These are phyloP conservation scores for Scrobipalpa costella DNA, from an alignment of 2,888 invertebrate genomes.

Conservation along the genomic window DNA sequence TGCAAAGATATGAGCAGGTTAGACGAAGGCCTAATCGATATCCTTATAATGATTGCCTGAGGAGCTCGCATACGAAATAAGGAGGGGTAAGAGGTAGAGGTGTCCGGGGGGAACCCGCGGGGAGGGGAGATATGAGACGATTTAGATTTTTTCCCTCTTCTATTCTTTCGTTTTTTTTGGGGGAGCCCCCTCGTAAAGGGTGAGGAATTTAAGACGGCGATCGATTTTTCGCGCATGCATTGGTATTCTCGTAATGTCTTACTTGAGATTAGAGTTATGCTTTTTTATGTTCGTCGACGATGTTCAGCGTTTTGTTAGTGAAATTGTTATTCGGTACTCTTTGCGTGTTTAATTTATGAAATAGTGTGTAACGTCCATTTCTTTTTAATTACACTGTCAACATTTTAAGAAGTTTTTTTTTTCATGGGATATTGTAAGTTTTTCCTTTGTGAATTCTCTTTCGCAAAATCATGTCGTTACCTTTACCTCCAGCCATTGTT, in stretches of 20 bases:
- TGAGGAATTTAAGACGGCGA: conserved; percentile 82
- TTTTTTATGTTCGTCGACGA: conserved; percentile 36
- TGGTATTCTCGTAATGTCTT: conserved; percentile 81
- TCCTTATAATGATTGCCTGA: conserved; percentile 81
- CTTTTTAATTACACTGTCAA: too few species aligned
- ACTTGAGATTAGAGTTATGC: conserved; percentile 78
- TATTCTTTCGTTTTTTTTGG: conserved; percentile 80
- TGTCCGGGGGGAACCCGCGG: conserved; percentile 64
- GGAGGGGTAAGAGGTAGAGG: conserved; percentile 79
- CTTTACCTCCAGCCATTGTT: conserved; percentile 25
- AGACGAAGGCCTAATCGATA: conserved; percentile 80
- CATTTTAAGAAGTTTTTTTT: too few species aligned
- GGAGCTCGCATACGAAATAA: conserved; percentile 82
- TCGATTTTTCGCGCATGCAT: conserved; percentile 81
- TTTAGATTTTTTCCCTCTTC: conserved; percentile 82
- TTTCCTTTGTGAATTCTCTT: not conserved
- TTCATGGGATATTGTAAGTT: too few species aligned
- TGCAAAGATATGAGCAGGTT: conserved; percentile 77
- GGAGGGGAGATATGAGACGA: conserved; percentile 79
- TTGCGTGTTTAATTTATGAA: not conserved
- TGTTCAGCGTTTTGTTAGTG: not conserved
- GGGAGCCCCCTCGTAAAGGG: conserved; percentile 80
- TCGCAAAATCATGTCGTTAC: not conserved
- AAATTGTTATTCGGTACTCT: not conserved
- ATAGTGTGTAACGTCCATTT: too few species aligned